Evolutionary conservation across 2,797 vertebrate genomes (phyloP).

Genomic region (Zenarchopterus dispar): DNA sequence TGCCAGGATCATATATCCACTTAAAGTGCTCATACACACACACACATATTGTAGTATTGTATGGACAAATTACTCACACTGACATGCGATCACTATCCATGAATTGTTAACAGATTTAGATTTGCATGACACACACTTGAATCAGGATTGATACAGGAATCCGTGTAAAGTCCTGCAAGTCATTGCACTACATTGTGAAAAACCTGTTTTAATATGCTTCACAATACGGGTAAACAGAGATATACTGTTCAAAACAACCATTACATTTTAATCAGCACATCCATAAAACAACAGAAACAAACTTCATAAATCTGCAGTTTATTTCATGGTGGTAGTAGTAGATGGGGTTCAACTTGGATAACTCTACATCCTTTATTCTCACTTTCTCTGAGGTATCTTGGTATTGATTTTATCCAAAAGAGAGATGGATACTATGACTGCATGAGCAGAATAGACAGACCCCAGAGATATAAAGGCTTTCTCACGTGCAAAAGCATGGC

Average conservation of each 20-base stretch:
- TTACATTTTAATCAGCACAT: background rate
- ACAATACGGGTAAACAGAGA: no score
- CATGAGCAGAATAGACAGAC: conserved; percentile 42
- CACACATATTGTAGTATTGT: conserved; percentile 15
- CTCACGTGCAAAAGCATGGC: conserved; percentile 37
- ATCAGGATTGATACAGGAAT: conserved; percentile 2
- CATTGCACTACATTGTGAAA: background rate
- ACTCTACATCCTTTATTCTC: conserved; percentile 31
- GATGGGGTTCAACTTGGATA: conserved; percentile 25
- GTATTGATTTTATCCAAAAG: conserved; percentile 61
- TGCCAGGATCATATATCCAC: conserved; percentile 21
- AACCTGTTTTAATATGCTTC: background rate
- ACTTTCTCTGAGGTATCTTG: conserved; percentile 26
- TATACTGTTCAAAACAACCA: background rate
- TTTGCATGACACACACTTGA: conserved; percentile 1
- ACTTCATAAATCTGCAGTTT: conserved; percentile 1
- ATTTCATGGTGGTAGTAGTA: conserved; percentile 2
- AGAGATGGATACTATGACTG: conserved; percentile 42
- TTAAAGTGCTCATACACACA: conserved; percentile 12
- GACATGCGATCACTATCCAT: background rate
- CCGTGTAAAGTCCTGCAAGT: background rate
- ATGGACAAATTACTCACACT: conserved; percentile 7
- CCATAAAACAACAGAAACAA: conserved; percentile 5
- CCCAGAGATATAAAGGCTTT: conserved; percentile 45
- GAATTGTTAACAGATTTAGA: conserved; percentile 2